A percentile compares a stretch with the other conserved stretches of the same genome.
Evolutionary conservation across 2,113 vertebrate species (phyloP).

Genomic region (Cynocephalus volans): DNA sequence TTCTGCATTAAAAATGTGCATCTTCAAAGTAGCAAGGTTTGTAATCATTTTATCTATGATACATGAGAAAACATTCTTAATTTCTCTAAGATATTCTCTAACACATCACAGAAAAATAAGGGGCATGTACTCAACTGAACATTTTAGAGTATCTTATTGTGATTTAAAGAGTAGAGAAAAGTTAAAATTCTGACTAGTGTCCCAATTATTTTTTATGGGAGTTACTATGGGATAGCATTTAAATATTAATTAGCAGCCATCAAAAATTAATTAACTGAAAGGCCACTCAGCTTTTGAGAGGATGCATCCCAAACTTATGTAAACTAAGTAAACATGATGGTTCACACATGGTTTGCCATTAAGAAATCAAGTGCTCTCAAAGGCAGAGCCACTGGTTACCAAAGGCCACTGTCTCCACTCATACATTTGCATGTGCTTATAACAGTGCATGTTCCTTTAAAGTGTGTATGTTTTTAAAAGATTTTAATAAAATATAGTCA

Average conservation of each 20-base stretch:
- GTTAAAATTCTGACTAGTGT: not conserved
- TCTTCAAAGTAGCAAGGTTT: not conserved
- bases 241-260: not conserved
- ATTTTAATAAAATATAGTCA: not conserved
- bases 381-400: not conserved
- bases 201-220: not conserved
- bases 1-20: not conserved
- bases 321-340: not conserved
- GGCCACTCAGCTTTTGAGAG: not conserved
- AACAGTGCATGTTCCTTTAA: not conserved
- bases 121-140: not conserved
- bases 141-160: not conserved
- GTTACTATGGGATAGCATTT: not conserved
- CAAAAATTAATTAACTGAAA: not conserved
- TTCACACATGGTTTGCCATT: not conserved
- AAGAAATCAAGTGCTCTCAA: not conserved
- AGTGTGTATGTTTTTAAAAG: not conserved
- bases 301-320: not conserved
- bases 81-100: not conserved
- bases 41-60: not conserved
- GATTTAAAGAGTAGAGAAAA: not conserved
- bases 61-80: not conserved
- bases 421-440: not conserved
- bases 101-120: not conserved
- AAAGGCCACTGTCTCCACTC: no score